Base-by-base conservation (phyloP, 2,888 invertebrate species). In the Drosophila subsilvestris region DNA sequence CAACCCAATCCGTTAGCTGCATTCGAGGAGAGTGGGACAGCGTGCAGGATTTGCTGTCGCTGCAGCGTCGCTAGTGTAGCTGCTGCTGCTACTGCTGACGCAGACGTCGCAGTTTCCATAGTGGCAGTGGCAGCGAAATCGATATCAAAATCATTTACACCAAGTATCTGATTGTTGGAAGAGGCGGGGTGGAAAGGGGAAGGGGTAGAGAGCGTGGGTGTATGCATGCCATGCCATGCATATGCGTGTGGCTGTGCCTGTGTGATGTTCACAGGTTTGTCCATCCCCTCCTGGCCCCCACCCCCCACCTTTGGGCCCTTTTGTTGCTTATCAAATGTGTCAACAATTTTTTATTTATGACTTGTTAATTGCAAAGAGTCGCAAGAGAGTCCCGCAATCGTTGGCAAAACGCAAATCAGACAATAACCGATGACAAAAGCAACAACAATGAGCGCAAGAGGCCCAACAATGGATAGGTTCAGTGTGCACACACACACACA, bases 361-460 rank as follows among this genome's bases (percentile, higher is more conserved):
- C 78, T 79, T 89, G 82, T 84, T 89, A 83, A 88, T 89, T 88
- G 81, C 77, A 85, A 80, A 87, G 76, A 80, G 79, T 74, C 79
- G 69, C 86, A 79, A 79, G 75, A 80, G 37, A 37, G 37, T n/a
- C 37, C 27, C n/a, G 37, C 37, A 37, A 37, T 37, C 37, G 82
- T 78, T 81, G 79, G 70, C 70, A 69, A 75, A 77, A 79, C 77
- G 85, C 79, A 81, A 81, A 84, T 81, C 73, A 71, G 77, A 77
- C 77, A 81, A 73, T 67, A 53, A 48, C 62, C 48, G 59, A 27
- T 55, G 57, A 75, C 60, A 63, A 68, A 51, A 65, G 49, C 45
- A 53, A 43, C 63, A 72, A 66, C 62, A 51, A 60, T 37, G 37
- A 7, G 37, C n/a, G 37, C 37, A 37, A 37, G 37, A n/a, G 37